Evolutionary conservation across 2,797 vertebrate genomes (phyloP).

Genomic region (Sparus aurata): DNA sequence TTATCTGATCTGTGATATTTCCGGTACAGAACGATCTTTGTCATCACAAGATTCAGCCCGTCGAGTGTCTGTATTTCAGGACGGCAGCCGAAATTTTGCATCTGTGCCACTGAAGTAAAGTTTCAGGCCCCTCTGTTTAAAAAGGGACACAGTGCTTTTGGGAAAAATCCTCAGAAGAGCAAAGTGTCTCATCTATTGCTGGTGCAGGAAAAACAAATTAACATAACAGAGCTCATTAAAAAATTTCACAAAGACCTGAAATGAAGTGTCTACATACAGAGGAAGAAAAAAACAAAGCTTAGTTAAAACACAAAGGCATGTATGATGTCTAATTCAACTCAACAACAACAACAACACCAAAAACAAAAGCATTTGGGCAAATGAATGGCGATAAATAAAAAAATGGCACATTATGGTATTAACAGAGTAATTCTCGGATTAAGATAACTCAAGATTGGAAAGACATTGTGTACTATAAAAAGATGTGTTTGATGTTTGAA

Average conservation of each 20-base stretch:
- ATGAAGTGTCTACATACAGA: constrained; percentile 18
- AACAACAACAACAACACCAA: neutral
- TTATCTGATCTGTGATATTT: constrained; percentile 22
- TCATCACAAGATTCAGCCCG: neutral
- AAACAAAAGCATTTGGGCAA: neutral
- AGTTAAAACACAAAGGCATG: constrained; percentile 24
- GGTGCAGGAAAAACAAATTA: constrained; percentile 21
- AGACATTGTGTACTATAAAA: neutral
- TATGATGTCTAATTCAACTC: constrained; percentile 22
- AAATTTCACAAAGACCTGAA: constrained; percentile 39
- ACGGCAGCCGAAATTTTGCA: constrained; percentile 22
- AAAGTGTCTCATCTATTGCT: constrained; percentile 30
- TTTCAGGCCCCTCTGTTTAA: constrained; percentile 24
- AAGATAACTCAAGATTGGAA: no score
- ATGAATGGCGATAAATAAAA: constrained; percentile 1
- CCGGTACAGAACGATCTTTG: constrained; percentile 1
- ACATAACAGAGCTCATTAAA: constrained; percentile 40
- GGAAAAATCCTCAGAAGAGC: constrained; percentile 22
- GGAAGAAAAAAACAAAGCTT: constrained; percentile 1
- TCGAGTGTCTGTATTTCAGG: constrained; percentile 22
- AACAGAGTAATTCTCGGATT: neutral
- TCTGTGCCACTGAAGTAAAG: constrained; percentile 11
- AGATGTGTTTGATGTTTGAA: neutral
- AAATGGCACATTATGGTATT: neutral
- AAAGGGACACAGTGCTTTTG: constrained; percentile 1